Base-by-base conservation (phyloP, 2,888 invertebrate genomes). In the Caradrina kadenii region DNA sequence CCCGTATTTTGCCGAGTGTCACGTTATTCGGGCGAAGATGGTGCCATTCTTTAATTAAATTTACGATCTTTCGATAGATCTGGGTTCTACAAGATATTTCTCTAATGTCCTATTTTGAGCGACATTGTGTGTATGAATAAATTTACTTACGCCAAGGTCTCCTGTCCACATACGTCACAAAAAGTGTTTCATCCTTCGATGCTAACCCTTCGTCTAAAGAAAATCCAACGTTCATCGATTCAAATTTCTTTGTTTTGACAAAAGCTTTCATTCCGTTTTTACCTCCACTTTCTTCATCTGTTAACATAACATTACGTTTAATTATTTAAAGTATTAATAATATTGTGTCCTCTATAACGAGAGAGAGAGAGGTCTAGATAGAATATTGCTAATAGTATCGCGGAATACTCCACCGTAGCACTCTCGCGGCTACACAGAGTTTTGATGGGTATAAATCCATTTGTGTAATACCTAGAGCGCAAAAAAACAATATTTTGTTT, bases 281-380 rank as follows among this genome's bases (percentile, higher is more conserved):
- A 0, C 98, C 98, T 0, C 98, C 98, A 80, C 97, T 97, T 96
- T 99, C 99, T 92, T 99, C 99, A 94, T 99, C 98, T 94, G 75
- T 39, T 74, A 80, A 1, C 8, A 63, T 54, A 35, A 35, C 8
- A 35, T 35, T 8, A 35, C 8, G 35, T 35, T 26, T 35, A 21
- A 13, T 39, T 39, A 39, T 39, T 11, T 35, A 22, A 19, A 45
- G 45, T n/a, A 19, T 49, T 0, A 49, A 45, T 17, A 1, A 13
- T 35, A 35, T 42, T 42, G 15, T 15, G 42, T 42, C 10, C 11
- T 42, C 15, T 42, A 42, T 3, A 26, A 26, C 26, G 42, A 42
- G 42, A 11, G 39, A 39, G 39, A 39, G 39, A 39, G 39, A 39
- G 39, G 13, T 39, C 10, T 39, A 39, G 1, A 39, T 39, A 26